Evolutionary conservation across 2,888 invertebrate genomes (phyloP).

Genomic region (Tuta absoluta): DNA sequence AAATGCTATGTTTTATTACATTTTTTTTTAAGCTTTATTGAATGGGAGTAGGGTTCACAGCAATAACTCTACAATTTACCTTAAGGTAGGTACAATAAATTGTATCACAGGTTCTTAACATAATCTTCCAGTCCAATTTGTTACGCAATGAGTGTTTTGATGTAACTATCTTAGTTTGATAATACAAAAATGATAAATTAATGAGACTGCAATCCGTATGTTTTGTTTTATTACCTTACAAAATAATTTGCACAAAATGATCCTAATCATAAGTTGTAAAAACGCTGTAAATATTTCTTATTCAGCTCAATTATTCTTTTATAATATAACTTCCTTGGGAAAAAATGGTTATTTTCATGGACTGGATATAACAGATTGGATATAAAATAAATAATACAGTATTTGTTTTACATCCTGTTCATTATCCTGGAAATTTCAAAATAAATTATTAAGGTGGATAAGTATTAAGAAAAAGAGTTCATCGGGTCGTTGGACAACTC

Average conservation of each 20-base stretch:
- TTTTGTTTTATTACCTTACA: constrained; percentile 45
- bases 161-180: constrained; percentile 74
- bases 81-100: constrained; percentile 53
- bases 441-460: too few relatives aligned
- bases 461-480: too few relatives aligned
- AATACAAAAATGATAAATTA: constrained; percentile 71
- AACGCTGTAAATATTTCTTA: too few relatives aligned
- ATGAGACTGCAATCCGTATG: constrained; percentile 74
- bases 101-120: constrained; percentile 63
- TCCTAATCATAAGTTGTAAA: too few relatives aligned
- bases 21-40: constrained; percentile 37
- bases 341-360: too few relatives aligned
- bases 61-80: constrained; percentile 50
- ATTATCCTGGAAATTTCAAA: too few relatives aligned
- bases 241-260: too few relatives aligned
- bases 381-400: too few relatives aligned
- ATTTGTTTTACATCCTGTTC: too few relatives aligned
- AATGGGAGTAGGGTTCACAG: constrained; percentile 42
- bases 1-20: neutral
- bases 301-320: neutral
- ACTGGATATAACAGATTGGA: too few relatives aligned
- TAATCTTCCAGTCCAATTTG: constrained; percentile 75
- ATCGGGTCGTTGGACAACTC: too few relatives aligned
- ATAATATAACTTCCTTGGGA: too few relatives aligned
- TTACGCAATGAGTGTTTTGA: constrained; percentile 76